A percentile compares a stretch with the other conserved stretches of the same genome.
Evolutionary conservation across 1,140 invertebrate species (phyloP).

Genomic region (Hyphantria cunea): DNA sequence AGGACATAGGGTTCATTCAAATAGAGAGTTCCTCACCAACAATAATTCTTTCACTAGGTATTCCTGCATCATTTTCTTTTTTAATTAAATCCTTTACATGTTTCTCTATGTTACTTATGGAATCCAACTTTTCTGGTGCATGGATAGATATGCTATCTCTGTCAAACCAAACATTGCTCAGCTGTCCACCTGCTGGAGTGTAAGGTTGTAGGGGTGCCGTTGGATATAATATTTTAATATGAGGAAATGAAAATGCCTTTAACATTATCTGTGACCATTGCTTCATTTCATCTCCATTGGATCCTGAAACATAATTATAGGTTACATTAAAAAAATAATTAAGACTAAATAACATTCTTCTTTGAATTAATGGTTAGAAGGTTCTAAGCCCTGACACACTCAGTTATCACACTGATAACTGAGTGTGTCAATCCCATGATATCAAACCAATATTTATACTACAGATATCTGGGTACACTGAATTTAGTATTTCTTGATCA

Average conservation of each 20-base stretch:
- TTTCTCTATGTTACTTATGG: slow-evolving; percentile 82
- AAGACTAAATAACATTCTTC: too few species aligned
- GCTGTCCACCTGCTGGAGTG: slow-evolving; percentile 83
- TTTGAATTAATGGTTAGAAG: too few species aligned
- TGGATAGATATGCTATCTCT: slow-evolving; percentile 82
- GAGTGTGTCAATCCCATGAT: too few species aligned
- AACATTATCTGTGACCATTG: slow-evolving; percentile 85
- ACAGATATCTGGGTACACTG: too few species aligned
- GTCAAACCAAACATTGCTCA: slow-evolving; percentile 89
- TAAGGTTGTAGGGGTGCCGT: slow-evolving; percentile 87
- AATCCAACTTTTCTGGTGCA: slow-evolving; percentile 83
- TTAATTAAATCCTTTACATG: slow-evolving; percentile 84
- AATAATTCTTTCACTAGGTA: slow-evolving; percentile 85
- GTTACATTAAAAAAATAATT: too few species aligned
- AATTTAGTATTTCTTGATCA: too few species aligned
- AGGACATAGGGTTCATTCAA: too few species aligned
- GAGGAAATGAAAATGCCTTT: slow-evolving; percentile 84
- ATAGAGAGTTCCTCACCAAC: slow-evolving; percentile 74
- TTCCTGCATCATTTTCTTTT: slow-evolving; percentile 84
- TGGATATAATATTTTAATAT: slow-evolving; percentile 87
- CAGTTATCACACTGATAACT: too few species aligned
- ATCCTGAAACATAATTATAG: slow-evolving; percentile 83
- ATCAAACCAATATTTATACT: too few species aligned
- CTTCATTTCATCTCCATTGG: slow-evolving; percentile 83
- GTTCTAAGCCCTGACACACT: too few species aligned